These are phyloP conservation scores for Hedychridium roseum DNA, from an alignment of 2,888 invertebrate species.

Conservation along the genomic window DNA sequence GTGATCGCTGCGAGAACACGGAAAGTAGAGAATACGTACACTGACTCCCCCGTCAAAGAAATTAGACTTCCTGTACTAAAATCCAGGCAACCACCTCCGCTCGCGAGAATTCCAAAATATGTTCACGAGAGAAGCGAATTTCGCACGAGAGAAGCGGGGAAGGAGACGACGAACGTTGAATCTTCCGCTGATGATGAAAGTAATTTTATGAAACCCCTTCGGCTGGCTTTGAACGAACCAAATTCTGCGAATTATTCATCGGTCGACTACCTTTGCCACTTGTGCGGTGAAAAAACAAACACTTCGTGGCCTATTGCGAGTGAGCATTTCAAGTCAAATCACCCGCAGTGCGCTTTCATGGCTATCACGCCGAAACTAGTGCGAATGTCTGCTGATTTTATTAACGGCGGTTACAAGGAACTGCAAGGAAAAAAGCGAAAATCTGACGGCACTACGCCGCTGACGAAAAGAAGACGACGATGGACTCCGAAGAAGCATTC, in stretches of 20 bases:
- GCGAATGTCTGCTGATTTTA: constrained; percentile 38
- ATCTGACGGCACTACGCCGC: constrained; percentile 17
- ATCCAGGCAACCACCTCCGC: constrained; percentile 29
- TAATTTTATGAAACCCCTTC: constrained; percentile 4
- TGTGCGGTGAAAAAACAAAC: constrained; percentile 52
- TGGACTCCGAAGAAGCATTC: constrained; percentile 45
- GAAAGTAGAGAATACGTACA: neutral
- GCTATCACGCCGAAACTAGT: constrained; percentile 32
- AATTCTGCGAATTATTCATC: constrained; percentile 4
- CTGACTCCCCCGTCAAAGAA: neutral
- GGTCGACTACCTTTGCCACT: constrained; percentile 51
- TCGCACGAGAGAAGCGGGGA: neutral
- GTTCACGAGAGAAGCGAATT: constrained; percentile 8
- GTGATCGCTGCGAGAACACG: too few species aligned
- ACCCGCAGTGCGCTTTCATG: constrained; percentile 41
- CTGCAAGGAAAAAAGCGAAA: constrained; percentile 38
- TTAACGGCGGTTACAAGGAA: constrained; percentile 42
- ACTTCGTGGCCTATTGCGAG: constrained; percentile 46
- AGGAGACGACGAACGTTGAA: neutral
- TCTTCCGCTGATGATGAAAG: neutral
- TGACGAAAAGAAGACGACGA: constrained; percentile 42
- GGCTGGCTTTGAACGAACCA: constrained; percentile 50
- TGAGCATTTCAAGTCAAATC: constrained; percentile 46
- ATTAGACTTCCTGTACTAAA: neutral
- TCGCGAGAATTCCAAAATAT: constrained; percentile 31